Percentiles rank a stretch among this genome's conserved stretches.
These are phyloP conservation scores for Aurelia aurita DNA, from an alignment of 30 jellyfish, hydroid and myxozoan genomes.

Conservation along the genomic window DNA sequence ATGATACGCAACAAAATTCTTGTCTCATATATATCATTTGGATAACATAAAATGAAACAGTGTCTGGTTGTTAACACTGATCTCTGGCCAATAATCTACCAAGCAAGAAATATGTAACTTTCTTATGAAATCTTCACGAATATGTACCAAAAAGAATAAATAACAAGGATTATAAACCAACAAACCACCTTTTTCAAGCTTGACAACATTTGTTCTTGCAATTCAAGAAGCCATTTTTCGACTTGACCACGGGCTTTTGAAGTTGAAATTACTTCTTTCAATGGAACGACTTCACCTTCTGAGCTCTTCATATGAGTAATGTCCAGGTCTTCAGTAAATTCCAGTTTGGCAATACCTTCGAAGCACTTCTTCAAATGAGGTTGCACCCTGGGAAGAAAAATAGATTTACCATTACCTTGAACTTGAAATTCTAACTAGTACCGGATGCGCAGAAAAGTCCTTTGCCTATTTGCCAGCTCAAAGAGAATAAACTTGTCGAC, in stretches of 20 bases:
- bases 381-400: constrained; percentile 71
- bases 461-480: no score
- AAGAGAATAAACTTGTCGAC: no score
- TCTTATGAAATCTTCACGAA: no score
- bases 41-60: no score
- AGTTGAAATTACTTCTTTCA: constrained; percentile 87
- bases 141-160: no score
- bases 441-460: neutral
- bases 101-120: no score
- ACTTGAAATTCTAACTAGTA: neutral
- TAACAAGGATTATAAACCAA: no score
- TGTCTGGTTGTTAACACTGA: no score
- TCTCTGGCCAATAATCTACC: no score
- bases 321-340: constrained; percentile 96
- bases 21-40: no score
- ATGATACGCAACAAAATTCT: no score
- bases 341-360: constrained; percentile 97
- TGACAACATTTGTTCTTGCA: constrained; percentile 92
- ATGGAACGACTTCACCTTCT: constrained; percentile 98
- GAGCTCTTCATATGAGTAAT: constrained; percentile 99
- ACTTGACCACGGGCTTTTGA: constrained; percentile 99
- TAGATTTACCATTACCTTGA: neutral
- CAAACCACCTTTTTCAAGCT: constrained; percentile 93
- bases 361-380: constrained; percentile 98
- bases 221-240: constrained; percentile 97